A percentile compares a stretch with the other conserved stretches of the same genome.
Conservation (phyloP, 2,797 vertebrate genomes). For the Salarias fasciatus region DNA sequence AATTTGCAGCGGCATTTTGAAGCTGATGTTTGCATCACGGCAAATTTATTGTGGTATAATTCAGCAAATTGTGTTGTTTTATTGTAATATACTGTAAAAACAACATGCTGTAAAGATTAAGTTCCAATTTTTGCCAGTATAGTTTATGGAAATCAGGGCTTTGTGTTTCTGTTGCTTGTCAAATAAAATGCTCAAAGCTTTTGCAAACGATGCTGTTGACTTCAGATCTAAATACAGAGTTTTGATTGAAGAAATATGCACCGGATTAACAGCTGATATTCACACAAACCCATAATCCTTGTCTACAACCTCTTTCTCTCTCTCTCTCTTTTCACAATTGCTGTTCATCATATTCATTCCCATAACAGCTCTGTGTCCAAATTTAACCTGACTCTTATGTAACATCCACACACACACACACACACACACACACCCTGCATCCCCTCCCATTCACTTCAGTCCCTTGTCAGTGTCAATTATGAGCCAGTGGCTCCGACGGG, state of each 20-base stretch:
- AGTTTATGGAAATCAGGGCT: no score
- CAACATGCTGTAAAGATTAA: not conserved
- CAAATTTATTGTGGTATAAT: no score
- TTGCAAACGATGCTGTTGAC: not conserved
- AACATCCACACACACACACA: constrained; percentile 35
- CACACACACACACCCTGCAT: constrained; percentile 3
- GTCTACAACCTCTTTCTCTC: not conserved
- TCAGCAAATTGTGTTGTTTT: not conserved
- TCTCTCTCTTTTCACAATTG: not conserved
- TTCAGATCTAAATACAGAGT: not conserved
- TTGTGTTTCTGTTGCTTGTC: no score
- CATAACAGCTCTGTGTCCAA: constrained; percentile 52
- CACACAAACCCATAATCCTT: constrained; percentile 19
- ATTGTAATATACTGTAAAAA: not conserved
- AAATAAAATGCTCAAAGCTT: no score
- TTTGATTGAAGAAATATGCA: not conserved
- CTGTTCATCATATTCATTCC: constrained; percentile 58
- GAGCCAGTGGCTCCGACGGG: constrained; percentile 23
- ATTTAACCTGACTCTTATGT: constrained; percentile 68
- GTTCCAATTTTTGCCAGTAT: not conserved
- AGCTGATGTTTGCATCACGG: not conserved
- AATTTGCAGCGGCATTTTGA: not conserved
- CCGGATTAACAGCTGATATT: constrained; percentile 8
- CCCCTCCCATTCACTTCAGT: constrained; percentile 37
- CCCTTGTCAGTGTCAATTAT: constrained; percentile 55